phyloP scores from a whole-genome alignment of 2,888 invertebrate genomes.

The Drosophila vallismaia region DNA sequence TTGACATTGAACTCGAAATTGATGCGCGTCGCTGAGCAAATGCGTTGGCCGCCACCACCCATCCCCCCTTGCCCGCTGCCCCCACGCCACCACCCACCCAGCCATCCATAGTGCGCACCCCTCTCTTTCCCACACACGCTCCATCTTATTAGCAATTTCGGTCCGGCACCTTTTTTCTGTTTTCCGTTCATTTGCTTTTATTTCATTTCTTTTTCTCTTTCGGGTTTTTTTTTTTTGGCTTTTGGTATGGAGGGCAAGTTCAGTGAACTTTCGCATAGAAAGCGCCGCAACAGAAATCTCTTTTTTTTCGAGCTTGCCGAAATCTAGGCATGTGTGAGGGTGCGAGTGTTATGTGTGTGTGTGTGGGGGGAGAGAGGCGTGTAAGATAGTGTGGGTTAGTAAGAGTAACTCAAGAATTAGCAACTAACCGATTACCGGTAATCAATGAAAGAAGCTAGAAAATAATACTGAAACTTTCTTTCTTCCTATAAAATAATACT shows the following conservation, averaged over 20 bases:
- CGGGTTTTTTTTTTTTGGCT: constrained; percentile 38
- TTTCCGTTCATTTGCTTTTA: constrained; percentile 36
- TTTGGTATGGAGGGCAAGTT: constrained; percentile 69
- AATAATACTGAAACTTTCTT: too few relatives aligned
- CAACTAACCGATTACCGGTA: constrained; percentile 8
- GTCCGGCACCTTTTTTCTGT: constrained; percentile 44
- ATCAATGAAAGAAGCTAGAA: neutral
- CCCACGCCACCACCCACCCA: neutral
- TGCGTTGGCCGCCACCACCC: constrained; percentile 41
- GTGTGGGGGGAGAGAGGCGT: neutral
- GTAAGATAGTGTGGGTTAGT: neutral
- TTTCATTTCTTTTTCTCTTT: constrained; percentile 15
- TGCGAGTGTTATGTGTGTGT: neutral
- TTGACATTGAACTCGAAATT: constrained; percentile 80
- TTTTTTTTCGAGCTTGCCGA: constrained; percentile 40
- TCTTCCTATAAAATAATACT: too few relatives aligned
- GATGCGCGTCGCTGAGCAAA: constrained; percentile 70
- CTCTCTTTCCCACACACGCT: constrained; percentile 17
- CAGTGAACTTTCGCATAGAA: constrained; percentile 70
- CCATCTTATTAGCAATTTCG: constrained; percentile 68
- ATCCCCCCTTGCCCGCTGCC: neutral
- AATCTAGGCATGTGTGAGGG: constrained; percentile 4
- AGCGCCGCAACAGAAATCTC: constrained; percentile 52
- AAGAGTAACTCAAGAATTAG: constrained; percentile 23
- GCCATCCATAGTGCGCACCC: constrained; percentile 8